phyloP scores from a whole-genome alignment of 2,888 invertebrate species.

The Chrysomela aeneicollis region DNA sequence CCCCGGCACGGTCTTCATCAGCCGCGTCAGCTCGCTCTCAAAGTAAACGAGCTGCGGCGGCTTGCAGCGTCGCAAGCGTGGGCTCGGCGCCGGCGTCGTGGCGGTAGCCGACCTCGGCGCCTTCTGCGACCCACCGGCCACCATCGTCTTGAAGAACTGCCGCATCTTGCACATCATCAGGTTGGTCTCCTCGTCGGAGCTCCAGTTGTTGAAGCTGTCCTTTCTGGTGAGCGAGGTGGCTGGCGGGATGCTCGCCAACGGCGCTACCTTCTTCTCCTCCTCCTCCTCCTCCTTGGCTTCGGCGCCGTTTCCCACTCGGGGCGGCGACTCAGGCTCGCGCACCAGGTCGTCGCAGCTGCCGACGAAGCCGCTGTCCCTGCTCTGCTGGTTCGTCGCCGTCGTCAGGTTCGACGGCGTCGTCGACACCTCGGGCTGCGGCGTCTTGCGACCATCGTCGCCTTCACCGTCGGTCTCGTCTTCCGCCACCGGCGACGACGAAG shows the following conservation, averaged over 20 bases:
- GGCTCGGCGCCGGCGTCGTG: slow-evolving; percentile 65
- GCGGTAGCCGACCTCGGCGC: slow-evolving; percentile 36
- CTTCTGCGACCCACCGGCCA: slow-evolving; percentile 67
- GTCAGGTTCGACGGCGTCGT: slow-evolving; percentile 66
- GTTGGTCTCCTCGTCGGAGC: slow-evolving; percentile 92
- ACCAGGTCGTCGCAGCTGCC: slow-evolving; percentile 88
- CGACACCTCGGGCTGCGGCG: slow-evolving; percentile 72
- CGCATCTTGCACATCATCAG: slow-evolving; percentile 95
- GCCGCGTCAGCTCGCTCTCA: slow-evolving; percentile 85
- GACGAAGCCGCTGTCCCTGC: slow-evolving; percentile 87
- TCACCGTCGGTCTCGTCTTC: slow-evolving; percentile 68
- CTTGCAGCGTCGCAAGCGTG: slow-evolving; percentile 73
- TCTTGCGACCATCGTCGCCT: slow-evolving; percentile 66
- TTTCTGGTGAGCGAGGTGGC: slow-evolving; percentile 76
- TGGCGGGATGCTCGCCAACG: slow-evolving; percentile 60
- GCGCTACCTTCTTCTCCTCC: slow-evolving; percentile 65
- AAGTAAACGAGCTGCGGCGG: slow-evolving; percentile 88
- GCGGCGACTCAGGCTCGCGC: slow-evolving; percentile 71
- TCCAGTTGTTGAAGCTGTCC: slow-evolving; percentile 94
- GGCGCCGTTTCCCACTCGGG: too few species aligned
- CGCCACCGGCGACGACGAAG: too few species aligned
- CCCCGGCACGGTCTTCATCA: slow-evolving; percentile 94
- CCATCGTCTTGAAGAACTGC: slow-evolving; percentile 90
- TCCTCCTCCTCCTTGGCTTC: slow-evolving; percentile 69
- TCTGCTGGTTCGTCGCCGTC: slow-evolving; percentile 79